Evolutionary conservation across 2,113 vertebrate genomes (phyloP).

Genomic region (Haliaeetus leucogaster): DNA sequence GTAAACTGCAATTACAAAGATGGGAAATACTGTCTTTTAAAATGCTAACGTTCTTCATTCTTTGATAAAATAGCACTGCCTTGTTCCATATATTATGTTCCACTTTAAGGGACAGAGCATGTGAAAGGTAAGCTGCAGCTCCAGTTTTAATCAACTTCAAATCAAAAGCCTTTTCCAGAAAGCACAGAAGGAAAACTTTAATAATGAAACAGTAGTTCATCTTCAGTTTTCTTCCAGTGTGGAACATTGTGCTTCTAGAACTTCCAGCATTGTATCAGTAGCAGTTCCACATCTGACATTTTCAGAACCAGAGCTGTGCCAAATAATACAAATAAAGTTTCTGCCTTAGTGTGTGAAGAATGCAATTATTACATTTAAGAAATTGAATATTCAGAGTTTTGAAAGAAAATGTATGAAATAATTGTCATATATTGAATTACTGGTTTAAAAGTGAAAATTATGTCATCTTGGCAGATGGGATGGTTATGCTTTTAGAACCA

Average conservation of each 20-base stretch:
- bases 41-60: not conserved
- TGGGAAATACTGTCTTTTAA: not conserved
- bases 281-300: not conserved
- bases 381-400: not conserved
- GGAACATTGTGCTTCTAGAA: not conserved
- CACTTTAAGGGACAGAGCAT: not conserved
- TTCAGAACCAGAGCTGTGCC: not conserved
- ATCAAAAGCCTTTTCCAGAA: not conserved
- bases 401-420: not conserved
- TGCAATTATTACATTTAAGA: not conserved
- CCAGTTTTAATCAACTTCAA: not conserved
- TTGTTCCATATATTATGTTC: not conserved
- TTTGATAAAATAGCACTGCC: not conserved
- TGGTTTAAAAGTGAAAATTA: not conserved
- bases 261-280: not conserved
- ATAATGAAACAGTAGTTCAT: not conserved
- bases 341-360: not conserved
- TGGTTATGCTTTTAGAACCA: not conserved
- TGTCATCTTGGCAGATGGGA: not conserved
- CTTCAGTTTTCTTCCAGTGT: not conserved
- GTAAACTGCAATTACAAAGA: not conserved
- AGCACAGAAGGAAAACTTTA: not conserved
- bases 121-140: constrained; percentile 42
- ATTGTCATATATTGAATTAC: not conserved
- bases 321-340: not conserved